These are phyloP conservation scores for Nipponia nippon DNA, from an alignment of 2,113 vertebrate genomes.

Conservation along the genomic window DNA sequence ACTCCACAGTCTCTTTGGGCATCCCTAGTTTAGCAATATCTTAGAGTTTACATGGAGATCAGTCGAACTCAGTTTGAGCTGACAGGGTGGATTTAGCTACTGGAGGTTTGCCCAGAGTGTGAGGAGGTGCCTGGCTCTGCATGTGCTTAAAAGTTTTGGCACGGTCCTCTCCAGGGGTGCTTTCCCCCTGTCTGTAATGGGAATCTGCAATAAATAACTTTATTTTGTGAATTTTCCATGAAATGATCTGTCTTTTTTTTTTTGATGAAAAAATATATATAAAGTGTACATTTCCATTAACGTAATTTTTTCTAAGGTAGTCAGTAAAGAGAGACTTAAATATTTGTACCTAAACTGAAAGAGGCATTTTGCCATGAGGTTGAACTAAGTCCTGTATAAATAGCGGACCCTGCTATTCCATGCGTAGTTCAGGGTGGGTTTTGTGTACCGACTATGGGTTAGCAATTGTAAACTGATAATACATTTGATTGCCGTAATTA, in stretches of 20 bases:
- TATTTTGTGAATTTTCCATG: neutral
- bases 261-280: neutral
- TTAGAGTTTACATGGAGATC: neutral
- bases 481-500: conserved; percentile 33
- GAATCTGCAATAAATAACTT: neutral
- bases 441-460: neutral
- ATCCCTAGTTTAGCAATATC: neutral
- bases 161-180: neutral
- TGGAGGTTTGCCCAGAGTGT: neutral
- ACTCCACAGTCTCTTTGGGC: neutral
- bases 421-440: neutral
- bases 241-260: neutral
- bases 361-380: neutral
- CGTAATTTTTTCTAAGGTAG: neutral
- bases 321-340: neutral
- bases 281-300: neutral
- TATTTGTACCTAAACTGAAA: neutral
- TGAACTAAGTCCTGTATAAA: neutral
- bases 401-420: neutral
- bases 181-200: accelerated
- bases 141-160: neutral
- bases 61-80: neutral
- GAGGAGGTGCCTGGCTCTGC: neutral
- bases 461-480: conserved; percentile 22
- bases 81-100: neutral